Evolutionary conservation across 1,140 invertebrate genomes (phyloP).

Genomic region (Drosophila bifasciata): DNA sequence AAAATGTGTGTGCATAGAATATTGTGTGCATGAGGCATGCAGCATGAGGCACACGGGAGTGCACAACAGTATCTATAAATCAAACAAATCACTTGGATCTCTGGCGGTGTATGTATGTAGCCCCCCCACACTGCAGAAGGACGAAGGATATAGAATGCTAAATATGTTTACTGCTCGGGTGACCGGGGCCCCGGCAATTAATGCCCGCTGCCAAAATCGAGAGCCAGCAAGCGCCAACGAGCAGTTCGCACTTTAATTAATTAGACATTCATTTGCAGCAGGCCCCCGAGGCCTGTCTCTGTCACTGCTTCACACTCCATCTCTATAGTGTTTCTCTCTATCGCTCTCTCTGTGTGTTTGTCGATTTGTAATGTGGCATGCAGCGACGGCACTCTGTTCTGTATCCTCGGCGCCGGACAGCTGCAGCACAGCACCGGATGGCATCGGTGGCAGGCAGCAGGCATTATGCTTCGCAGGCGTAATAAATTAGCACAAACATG

Average conservation of each 20-base stretch:
- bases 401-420: conserved; percentile 15
- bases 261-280: conserved; percentile 78
- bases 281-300: conserved; percentile 30
- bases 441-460: conserved; percentile 21
- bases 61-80: conserved; percentile 53
- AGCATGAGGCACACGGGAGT: no score
- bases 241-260: conserved; percentile 78
- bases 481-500: conserved; percentile 82
- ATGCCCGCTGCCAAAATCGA: conserved; percentile 60
- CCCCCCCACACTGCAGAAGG: background rate
- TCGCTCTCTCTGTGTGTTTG: background rate
- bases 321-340: background rate
- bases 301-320: background rate
- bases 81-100: conserved; percentile 41
- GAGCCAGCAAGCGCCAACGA: conserved; percentile 29
- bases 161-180: conserved; percentile 48
- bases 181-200: conserved; percentile 42
- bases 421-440: conserved; percentile 2
- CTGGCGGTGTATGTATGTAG: no score
- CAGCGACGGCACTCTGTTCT: background rate
- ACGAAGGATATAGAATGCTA: conserved; percentile 11
- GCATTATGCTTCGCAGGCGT: conserved; percentile 74
- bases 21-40: conserved; percentile 12
- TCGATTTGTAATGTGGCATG: conserved; percentile 38
- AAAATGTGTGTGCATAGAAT: conserved; percentile 40